Evolutionary conservation across 2,797 vertebrate genomes (phyloP).

Genomic region (Alcedo quadribrachys): DNA sequence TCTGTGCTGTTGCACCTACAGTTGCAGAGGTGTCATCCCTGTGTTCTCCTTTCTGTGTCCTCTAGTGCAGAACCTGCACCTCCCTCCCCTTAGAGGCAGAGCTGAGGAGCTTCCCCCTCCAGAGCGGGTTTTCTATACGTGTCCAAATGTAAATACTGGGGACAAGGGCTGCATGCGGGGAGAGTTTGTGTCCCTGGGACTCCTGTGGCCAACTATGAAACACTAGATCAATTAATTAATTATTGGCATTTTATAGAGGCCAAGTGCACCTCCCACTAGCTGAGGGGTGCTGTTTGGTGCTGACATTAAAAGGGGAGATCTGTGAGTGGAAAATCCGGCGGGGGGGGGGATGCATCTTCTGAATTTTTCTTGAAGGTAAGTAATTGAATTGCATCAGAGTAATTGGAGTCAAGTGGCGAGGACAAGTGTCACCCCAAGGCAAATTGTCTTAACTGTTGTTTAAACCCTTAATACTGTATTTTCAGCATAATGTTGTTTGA

Average conservation of each 20-base stretch:
- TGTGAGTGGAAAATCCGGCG: background rate
- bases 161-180: rapidly evolving
- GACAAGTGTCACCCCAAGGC: background rate
- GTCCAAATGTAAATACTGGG: rapidly evolving
- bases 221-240: rapidly evolving
- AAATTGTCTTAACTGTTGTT: background rate
- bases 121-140: rapidly evolving
- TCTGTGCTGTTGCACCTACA: rapidly evolving
- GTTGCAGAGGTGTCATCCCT: background rate
- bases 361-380: background rate
- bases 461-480: background rate
- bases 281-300: background rate
- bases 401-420: background rate
- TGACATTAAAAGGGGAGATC: background rate
- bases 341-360: background rate
- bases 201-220: rapidly evolving
- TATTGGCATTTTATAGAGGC: rapidly evolving
- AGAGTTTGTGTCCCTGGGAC: background rate
- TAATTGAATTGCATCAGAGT: background rate
- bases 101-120: background rate
- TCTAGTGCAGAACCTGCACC: background rate
- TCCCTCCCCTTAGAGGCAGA: background rate
- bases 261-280: rapidly evolving
- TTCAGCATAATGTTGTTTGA: background rate
- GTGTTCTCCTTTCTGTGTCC: rapidly evolving